A percentile compares a stretch with the other conserved stretches of the same genome.
phyloP scores from a whole-genome alignment of 2,797 vertebrate genomes.

The Poecilia picta region DNA sequence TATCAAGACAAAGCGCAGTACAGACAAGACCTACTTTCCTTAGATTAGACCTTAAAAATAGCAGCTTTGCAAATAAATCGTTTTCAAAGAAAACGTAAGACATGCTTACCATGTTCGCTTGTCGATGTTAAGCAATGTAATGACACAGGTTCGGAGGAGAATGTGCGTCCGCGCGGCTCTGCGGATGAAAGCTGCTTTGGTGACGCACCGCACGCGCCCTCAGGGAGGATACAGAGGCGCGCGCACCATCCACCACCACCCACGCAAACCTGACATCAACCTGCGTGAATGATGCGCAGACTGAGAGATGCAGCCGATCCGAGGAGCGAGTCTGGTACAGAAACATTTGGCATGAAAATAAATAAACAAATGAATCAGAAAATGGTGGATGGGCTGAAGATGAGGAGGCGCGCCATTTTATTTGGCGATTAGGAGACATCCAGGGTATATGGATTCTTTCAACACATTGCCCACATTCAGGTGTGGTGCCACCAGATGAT shows the following conservation, averaged over 20 bases:
- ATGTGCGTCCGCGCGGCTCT: conserved; percentile 11
- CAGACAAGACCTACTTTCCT: background rate
- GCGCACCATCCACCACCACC: background rate
- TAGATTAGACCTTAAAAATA: background rate
- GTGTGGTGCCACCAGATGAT: background rate
- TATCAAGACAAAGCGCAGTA: background rate
- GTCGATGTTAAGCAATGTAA: conserved; percentile 62
- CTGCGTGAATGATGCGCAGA: background rate
- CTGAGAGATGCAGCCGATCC: background rate
- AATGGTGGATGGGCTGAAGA: background rate
- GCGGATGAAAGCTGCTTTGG: conserved; percentile 27
- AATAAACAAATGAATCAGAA: background rate
- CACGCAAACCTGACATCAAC: background rate
- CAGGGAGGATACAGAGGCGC: background rate
- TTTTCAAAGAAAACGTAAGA: background rate
- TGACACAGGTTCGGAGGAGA: conserved; percentile 43
- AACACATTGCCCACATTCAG: background rate
- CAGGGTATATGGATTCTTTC: background rate
- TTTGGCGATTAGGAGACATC: background rate
- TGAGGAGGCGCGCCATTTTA: background rate
- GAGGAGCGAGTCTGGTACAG: background rate
- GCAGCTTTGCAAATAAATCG: background rate
- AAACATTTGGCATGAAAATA: background rate
- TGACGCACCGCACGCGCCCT: conserved; percentile 21
- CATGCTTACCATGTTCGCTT: conserved; percentile 59